Conservation (phyloP, 2,797 vertebrate genomes). For the Enteromius afrohamiltoni region DNA sequence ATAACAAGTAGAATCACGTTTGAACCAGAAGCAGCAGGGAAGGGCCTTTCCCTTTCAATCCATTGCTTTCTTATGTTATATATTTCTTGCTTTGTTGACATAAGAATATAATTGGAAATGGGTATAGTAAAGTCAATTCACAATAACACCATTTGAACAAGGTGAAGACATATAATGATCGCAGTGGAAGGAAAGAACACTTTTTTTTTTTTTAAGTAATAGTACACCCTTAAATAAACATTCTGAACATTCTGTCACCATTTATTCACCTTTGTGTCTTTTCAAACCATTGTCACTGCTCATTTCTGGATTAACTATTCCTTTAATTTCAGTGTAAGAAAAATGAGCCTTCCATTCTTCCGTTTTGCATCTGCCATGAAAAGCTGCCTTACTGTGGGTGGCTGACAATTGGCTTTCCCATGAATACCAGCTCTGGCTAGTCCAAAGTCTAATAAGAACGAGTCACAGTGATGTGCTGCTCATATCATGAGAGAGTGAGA, state of each 20-base stretch:
- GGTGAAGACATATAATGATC: background rate
- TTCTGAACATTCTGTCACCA: background rate
- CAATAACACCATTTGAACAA: background rate
- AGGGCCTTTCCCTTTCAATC: slow-evolving; percentile 10
- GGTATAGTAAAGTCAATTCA: background rate
- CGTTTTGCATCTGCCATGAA: slow-evolving; percentile 59
- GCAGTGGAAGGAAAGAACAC: background rate
- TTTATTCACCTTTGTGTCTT: background rate
- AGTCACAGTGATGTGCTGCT: slow-evolving; percentile 28
- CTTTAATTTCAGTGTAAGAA: background rate
- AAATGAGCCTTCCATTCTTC: background rate
- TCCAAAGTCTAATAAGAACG: slow-evolving; percentile 59
- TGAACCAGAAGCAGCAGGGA: background rate
- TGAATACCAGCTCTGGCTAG: slow-evolving; percentile 64
- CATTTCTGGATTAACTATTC: background rate
- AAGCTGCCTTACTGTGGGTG: slow-evolving; percentile 67
- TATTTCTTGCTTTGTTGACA: background rate
- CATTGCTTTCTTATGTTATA: background rate
- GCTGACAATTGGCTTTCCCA: slow-evolving; percentile 69
- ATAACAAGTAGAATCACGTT: slow-evolving; percentile 6
- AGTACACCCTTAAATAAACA: background rate
- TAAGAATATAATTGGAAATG: background rate
- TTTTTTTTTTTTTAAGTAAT: background rate
- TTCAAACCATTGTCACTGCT: background rate
- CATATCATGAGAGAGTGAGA: background rate